Evolutionary conservation across 2,113 vertebrate genomes (phyloP).

Genomic region (Egretta garzetta): DNA sequence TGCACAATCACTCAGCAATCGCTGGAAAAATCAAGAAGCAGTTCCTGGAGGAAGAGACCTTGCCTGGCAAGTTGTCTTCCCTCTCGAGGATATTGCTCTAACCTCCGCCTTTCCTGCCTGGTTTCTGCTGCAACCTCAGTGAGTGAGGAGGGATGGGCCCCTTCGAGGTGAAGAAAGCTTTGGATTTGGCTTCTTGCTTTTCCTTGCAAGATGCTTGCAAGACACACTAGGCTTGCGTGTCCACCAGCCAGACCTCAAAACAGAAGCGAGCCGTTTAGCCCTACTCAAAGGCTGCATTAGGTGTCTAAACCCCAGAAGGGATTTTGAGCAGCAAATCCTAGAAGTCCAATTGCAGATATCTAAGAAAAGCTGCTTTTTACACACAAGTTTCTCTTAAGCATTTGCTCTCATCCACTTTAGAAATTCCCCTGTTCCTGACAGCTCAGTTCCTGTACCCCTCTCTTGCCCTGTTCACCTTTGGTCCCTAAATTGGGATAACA

Average conservation of each 20-base stretch:
- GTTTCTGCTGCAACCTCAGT: neutral
- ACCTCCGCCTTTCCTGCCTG: neutral
- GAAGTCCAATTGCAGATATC: neutral
- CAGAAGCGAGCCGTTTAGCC: accelerated
- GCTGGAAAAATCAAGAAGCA: neutral
- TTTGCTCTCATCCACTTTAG: neutral
- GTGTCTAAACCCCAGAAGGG: neutral
- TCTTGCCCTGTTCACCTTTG: neutral
- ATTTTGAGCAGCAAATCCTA: neutral
- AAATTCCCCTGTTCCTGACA: neutral
- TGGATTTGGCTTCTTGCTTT: neutral
- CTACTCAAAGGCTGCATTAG: neutral
- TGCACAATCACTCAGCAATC: neutral
- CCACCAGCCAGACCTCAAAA: neutral
- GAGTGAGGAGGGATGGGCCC: neutral
- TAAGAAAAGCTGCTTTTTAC: neutral
- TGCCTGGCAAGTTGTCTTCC: neutral
- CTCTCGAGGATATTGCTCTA: neutral
- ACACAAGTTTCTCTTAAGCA: neutral
- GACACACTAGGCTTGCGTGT: neutral
- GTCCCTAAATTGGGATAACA: neutral
- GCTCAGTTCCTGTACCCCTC: neutral
- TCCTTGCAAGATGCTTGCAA: neutral
- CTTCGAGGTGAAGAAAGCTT: neutral
- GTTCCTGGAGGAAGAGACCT: neutral